Conservation (phyloP, 2,888 invertebrate species). For the Hemistola chrysoprasaria region DNA sequence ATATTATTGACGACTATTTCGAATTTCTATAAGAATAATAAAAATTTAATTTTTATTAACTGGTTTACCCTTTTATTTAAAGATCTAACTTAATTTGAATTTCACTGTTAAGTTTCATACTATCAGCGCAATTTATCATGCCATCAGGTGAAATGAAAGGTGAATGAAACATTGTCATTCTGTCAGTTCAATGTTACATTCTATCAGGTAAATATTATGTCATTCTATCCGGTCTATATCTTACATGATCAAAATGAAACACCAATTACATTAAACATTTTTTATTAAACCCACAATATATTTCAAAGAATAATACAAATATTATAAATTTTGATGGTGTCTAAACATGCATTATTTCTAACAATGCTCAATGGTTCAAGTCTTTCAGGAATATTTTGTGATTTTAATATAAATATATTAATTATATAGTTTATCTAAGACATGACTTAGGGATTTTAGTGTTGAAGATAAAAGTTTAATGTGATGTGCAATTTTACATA, state of each 20-base stretch:
- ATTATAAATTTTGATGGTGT: slow-evolving; percentile 72
- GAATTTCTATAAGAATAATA: slow-evolving; percentile 19
- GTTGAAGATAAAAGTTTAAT: slow-evolving; percentile 13
- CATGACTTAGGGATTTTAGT: slow-evolving; percentile 12
- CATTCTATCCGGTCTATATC: too few relatives aligned
- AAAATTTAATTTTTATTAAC: slow-evolving; percentile 9
- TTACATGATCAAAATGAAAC: slow-evolving; percentile 50
- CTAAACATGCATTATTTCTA: slow-evolving; percentile 62
- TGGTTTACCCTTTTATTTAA: not conserved
- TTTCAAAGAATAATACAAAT: slow-evolving; percentile 81
- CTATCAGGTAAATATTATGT: too few relatives aligned
- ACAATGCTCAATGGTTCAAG: slow-evolving; percentile 52
- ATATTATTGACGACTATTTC: slow-evolving; percentile 8
- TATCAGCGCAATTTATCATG: too few relatives aligned
- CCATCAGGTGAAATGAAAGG: too few relatives aligned
- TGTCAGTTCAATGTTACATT: too few relatives aligned
- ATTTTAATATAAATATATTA: slow-evolving; percentile 41
- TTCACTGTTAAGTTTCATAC: too few relatives aligned
- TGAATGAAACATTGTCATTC: too few relatives aligned
- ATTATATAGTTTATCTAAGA: slow-evolving; percentile 13
- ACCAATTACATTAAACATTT: slow-evolving; percentile 63
- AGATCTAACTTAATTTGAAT: not conserved
- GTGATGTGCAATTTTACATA: slow-evolving; percentile 29
- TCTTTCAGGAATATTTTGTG: slow-evolving; percentile 55
- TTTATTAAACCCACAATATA: slow-evolving; percentile 81